Conservation (phyloP, 2,113 vertebrate genomes). For the Cynocephalus volans region DNA sequence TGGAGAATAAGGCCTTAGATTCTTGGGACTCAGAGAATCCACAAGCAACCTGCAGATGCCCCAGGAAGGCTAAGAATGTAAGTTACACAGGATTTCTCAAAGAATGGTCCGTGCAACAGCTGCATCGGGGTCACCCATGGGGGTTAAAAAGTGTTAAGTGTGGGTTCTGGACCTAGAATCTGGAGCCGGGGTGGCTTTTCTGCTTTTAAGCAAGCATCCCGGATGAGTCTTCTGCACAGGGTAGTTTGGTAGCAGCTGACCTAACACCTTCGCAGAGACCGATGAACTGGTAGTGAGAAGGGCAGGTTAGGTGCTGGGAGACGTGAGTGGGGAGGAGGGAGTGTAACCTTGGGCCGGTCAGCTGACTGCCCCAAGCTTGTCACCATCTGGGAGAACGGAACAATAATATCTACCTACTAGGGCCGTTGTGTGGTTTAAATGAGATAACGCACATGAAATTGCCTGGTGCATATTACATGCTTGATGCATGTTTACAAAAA, state of each 20-base stretch:
- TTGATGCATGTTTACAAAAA: neutral
- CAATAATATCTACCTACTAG: fast-evolving
- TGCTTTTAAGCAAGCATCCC: neutral
- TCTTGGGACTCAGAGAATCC: neutral
- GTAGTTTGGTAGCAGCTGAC: neutral
- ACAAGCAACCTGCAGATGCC: neutral
- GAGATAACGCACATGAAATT: neutral
- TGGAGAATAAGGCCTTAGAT: neutral
- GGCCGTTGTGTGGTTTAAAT: neutral
- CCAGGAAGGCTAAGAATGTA: fast-evolving
- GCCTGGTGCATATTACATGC: neutral
- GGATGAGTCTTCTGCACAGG: neutral
- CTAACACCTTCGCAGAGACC: neutral
- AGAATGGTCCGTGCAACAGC: no score
- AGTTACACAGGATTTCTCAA: neutral
- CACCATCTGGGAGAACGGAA: neutral
- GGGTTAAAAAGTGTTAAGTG: neutral
- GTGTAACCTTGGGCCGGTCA: neutral
- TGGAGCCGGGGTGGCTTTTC: neutral
- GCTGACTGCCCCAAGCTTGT: neutral
- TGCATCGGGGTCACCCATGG: fast-evolving
- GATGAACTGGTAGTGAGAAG: neutral
- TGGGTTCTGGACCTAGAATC: neutral
- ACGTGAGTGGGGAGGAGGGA: fast-evolving
- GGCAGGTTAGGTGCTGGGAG: neutral